phyloP scores from a whole-genome alignment of 2,797 vertebrate species.

The Taenioides sp. region DNA sequence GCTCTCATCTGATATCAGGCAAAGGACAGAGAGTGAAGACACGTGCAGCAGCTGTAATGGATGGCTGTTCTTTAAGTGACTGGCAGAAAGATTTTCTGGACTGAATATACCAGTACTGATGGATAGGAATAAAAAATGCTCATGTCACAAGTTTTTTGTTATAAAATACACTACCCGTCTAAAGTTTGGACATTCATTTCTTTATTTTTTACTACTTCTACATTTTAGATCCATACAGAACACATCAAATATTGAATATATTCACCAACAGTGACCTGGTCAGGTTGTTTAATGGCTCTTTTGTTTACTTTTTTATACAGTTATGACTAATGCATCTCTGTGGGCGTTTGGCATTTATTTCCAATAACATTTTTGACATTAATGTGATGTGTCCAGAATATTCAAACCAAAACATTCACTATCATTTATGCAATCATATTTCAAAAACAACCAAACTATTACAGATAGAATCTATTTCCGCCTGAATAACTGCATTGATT shows the following conservation, averaged over 20 bases:
- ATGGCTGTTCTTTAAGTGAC: slow-evolving; percentile 8
- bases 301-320: not conserved
- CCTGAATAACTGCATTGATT: not conserved
- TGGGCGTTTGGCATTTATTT: not conserved
- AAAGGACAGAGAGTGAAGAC: slow-evolving; percentile 9
- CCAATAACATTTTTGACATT: no score
- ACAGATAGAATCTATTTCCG: not conserved
- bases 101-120: not conserved
- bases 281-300: not conserved
- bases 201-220: no score
- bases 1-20: slow-evolving; percentile 22
- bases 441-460: not conserved
- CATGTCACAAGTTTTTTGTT: not conserved
- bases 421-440: no score
- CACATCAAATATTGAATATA: not conserved
- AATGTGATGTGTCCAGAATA: not conserved
- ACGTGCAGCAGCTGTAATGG: slow-evolving; percentile 21
- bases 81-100: not conserved
- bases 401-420: no score
- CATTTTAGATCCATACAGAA: no score
- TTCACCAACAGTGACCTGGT: not conserved
- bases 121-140: not conserved
- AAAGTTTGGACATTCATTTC: no score
- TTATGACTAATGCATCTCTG: not conserved
- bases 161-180: no score